Base-by-base conservation (phyloP, 2,888 invertebrate genomes). In the Nephrotoma guestfalica region DNA sequence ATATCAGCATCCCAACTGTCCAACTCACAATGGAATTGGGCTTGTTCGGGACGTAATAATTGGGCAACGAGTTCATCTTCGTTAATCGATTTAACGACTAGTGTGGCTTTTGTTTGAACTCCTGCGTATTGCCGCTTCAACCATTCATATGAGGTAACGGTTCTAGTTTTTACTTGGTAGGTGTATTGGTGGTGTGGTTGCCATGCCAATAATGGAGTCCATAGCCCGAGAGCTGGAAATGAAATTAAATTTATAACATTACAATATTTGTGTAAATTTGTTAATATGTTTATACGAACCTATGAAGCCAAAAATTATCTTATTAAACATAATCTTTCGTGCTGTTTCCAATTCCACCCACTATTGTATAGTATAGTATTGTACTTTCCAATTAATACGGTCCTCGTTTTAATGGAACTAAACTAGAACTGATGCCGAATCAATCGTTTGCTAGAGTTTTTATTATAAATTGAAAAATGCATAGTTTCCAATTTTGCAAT, bases 61-160 rank as follows among this genome's bases (percentile, higher is more conserved):
- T 90, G 91, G 2, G 92, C 93, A 71, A 91, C 90, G 0, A 94
- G 92, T 18, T 89, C 90, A 41, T 93, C 92, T 41, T 92, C 92
- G 9, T 92, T 89, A 87, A 91, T 91, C 0, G 93, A 93, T 86
- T 93, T 93, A 86, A 96, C 89, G 83, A 91, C 91, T 86, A 96
- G 91, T 41, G 91, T 89, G 5, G 93, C 94, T 88, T 92, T 93
- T 88, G 94, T 91, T n/a, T 93, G 86, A 86, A 94, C 90, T 86
- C 94, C 94, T 30, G 92, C 90, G 88, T 92, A 93, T 88, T 93
- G 92, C 86, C 94, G 92, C 41, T 93, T 91, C 3, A 93, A 90
- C 47, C 94, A 93, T 87, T 93, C 93, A 11, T 94, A 91, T 41
- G 93, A 92, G 0, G 94, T 93, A 51, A 95, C 88, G 0, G 95